Evolutionary conservation across 2,888 invertebrate species (phyloP), one percentile per base, ranked within the genome.

Genomic region (Limnephilus auricula): DNA sequence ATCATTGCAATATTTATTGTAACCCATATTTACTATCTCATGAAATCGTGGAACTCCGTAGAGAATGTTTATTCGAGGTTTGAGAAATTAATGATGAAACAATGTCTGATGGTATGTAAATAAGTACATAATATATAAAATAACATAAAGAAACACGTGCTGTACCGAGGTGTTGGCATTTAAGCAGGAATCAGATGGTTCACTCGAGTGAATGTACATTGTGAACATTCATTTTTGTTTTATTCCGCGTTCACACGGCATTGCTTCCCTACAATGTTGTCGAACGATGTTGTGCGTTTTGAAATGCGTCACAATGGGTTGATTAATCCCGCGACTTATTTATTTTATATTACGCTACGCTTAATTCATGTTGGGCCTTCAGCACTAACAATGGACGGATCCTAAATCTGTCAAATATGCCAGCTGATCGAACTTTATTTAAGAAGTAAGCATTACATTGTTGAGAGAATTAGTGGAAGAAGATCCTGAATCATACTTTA

Each of bases 251-350:
- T n/a, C n/a, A n/a, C n/a, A n/a, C n/a, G n/a, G n/a, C n/a, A n/a
- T n/a, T n/a, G n/a, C n/a, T n/a, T n/a, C n/a, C n/a, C n/a, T n/a
- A n/a, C n/a, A n/a, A n/a, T n/a, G n/a, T n/a, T n/a, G n/a, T n/a
- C n/a, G n/a, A n/a, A n/a, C n/a, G n/a, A n/a, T n/a, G n/a, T n/a
- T n/a, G n/a, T n/a, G n/a, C n/a, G n/a, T n/a, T n/a, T n/a, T n/a
- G n/a, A 95, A 96, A 96, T 96, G 96, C 96, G 96, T 96, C 95
- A 96, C 96, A 95, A 95, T 95, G 95, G 94, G 94, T 94, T 93
- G 92, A 92, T 91, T 90, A 92, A 92, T 92, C 90, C 90, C 86
- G 45, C 78, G 88, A 45, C 82, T 89, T 82, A 88, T 89, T 89
- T 80, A 89, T 89, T 89, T 89, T 80, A 89, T 80, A n/a, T 40